Base-by-base conservation (phyloP, 2,888 invertebrate genomes). In the Salpingus planirostris region DNA sequence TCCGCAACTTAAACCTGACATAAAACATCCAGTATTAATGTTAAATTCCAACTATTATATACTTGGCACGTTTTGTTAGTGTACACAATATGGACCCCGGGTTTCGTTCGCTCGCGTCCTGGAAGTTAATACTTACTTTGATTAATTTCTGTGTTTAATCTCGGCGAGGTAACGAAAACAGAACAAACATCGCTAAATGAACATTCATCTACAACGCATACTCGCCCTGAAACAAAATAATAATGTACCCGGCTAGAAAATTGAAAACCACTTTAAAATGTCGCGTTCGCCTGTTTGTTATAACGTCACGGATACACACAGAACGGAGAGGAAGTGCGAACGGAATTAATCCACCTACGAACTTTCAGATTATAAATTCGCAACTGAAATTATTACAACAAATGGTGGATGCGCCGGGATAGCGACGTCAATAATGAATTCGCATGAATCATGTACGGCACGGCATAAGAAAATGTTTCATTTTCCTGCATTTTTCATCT, bases 61-160 rank as follows among this genome's bases (percentile, higher is more conserved):
- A 38, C 40, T 36, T 35, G 42, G 44, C 44, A 45, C 44, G 44
- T 43, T 45, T 36, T 41, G 42, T 38, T 40, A 37, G 37, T 45
- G 35, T 43, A 45, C 39, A 43, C 39, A 41, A 37, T 38, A 38
- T 36, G 35, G 24, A 8, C 30, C 29, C 21, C 21, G 32, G 34
- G 28, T 27, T 25, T 34, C 35, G 35, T 39, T 37, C 33, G 18
- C 18, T 18, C 10, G 6, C 10, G 8, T 18, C 8, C 23, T 10
- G 29, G 38, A 41, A 43, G 39, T 45, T 45, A 45, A 45, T 43
- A 40, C 45, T 38, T 39, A 40, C 43, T 45, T 40, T 43, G 45
- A 45, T 45, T 45, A 43, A 45, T 45, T 45, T 45, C 38, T 26
- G 37, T 41, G 45, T 45, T 45, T 45, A 45, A 43, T 43, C 34